These are phyloP conservation scores for Gobio occitaniae DNA, from an alignment of 2,797 vertebrate genomes.

Conservation along the genomic window DNA sequence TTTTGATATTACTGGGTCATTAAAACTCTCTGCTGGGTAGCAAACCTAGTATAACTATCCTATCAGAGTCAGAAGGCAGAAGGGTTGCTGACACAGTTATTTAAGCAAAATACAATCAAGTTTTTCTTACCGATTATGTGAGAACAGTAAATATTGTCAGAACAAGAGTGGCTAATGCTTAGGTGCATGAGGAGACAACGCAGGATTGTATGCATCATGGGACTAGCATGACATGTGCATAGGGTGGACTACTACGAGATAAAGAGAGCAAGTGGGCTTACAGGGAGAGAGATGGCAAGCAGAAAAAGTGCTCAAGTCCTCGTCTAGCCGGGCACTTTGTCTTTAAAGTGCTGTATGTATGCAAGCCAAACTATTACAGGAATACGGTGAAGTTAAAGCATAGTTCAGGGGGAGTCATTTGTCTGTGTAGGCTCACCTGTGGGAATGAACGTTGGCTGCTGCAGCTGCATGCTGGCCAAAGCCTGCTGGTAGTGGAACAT, in stretches of 20 bases:
- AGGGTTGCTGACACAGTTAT: neutral
- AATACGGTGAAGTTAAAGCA: neutral
- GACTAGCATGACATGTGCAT: conserved; percentile 41
- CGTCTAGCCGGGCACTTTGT: conserved; percentile 23
- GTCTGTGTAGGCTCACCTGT: conserved; percentile 82
- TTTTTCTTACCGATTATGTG: conserved; percentile 6
- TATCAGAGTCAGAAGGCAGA: neutral
- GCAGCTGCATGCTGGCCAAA: conserved; percentile 96
- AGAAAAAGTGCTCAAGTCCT: conserved; percentile 71
- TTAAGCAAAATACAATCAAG: neutral
- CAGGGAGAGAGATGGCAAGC: conserved; percentile 64
- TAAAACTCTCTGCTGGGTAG: conserved; percentile 1
- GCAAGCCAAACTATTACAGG: conserved; percentile 19
- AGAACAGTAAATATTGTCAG: conserved; percentile 33
- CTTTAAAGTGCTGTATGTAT: conserved; percentile 26
- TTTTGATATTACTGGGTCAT: conserved; percentile 3
- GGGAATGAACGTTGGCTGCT: conserved; percentile 91
- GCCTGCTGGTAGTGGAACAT: conserved; percentile 99
- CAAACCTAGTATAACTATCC: conserved; percentile 1
- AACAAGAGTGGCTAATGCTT: conserved; percentile 36
- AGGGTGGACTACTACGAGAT: conserved; percentile 42
- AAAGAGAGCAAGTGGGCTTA: conserved; percentile 40
- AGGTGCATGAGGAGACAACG: conserved; percentile 17
- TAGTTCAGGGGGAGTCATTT: neutral
- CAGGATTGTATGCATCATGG: conserved; percentile 23